Conservation (phyloP, 1,140 invertebrate species). For the Drosophila neocordata region DNA sequence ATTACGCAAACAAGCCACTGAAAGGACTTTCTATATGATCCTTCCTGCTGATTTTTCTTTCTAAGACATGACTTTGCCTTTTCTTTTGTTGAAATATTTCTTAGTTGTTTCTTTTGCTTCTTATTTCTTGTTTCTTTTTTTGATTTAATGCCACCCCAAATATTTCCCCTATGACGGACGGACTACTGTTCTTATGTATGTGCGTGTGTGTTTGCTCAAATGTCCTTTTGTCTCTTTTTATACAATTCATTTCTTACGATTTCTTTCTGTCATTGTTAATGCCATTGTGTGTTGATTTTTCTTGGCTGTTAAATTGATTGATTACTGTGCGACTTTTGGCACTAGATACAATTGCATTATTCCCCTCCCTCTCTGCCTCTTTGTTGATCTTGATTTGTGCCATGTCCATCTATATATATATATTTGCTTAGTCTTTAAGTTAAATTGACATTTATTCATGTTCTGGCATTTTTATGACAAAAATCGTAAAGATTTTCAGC, state of each 20-base stretch:
- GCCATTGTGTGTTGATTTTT: slow-evolving; percentile 59
- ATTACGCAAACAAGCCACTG: slow-evolving; percentile 70
- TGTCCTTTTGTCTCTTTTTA: slow-evolving; percentile 43
- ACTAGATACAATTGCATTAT: slow-evolving; percentile 64
- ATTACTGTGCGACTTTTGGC: slow-evolving; percentile 77
- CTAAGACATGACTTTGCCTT: slow-evolving; percentile 11
- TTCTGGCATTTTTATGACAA: slow-evolving; percentile 45
- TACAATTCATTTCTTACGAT: slow-evolving; percentile 63
- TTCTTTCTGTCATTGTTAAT: slow-evolving; percentile 17
- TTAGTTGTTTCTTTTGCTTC: neutral
- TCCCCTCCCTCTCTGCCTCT: slow-evolving; percentile 38
- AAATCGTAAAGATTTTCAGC: slow-evolving; percentile 14
- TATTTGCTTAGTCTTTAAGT: slow-evolving; percentile 26
- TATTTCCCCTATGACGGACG: neutral
- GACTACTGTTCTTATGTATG: neutral
- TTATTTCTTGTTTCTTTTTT: slow-evolving; percentile 1
- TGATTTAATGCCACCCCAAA: slow-evolving; percentile 8
- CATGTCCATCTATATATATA: slow-evolving; percentile 16
- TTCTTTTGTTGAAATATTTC: slow-evolving; percentile 24
- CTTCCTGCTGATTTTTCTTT: slow-evolving; percentile 20
- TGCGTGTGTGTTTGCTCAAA: slow-evolving; percentile 1
- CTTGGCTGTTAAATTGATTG: slow-evolving; percentile 77
- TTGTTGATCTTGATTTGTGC: slow-evolving; percentile 43
- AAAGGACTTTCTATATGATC: slow-evolving; percentile 37
- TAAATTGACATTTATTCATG: slow-evolving; percentile 40